Base-by-base conservation (phyloP, 1,140 invertebrate species). In the Megathymus violae region DNA sequence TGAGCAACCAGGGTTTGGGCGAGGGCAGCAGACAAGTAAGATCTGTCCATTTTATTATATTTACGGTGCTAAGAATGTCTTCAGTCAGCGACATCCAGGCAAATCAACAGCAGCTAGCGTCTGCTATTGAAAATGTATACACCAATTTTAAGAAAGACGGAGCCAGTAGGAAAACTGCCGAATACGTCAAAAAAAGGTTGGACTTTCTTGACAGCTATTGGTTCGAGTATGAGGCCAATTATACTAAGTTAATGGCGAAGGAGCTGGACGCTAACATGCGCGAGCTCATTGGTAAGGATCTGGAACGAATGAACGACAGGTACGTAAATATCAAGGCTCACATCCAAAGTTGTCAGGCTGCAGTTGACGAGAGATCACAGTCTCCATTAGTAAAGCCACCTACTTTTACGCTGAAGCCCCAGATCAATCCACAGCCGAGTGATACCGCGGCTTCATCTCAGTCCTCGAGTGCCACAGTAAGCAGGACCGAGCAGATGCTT, bases 131-230 rank as follows among this genome's bases (percentile, higher is more conserved):
- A 7, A 52, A 19, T 13, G 36, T 52, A 6, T 40, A 52, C n/a
- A 52, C 50, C 5, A 52, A 52, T 5, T 52, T 52, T 19, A 52
- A 52, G n/a, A 62, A 52, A 16, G 48, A 62, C 17, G 41, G 60
- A 4, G 22, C 38, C 11, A 41, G 22, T 14, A 9, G 40, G 7
- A 58, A 58, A 13, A 44, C 40, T 10, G 13, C 38, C 3, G 38
- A 17, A 5, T 43, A 56, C 44, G 40, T 56, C 7, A 27, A 44
- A 9, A 56, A 56, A 14, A 17, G 52, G 16, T 22, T 56, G 3
- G 41, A 25, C 4, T 22, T 41, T 4, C 40, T 43, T 9, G 52
- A 58, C 11, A 16, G 22, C n/a, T 44, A 34, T 14, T 58, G 52
- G 52, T 16, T 10, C 13, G 52, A 58, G 1, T 58, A 43, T 5